Evolutionary conservation across 1,140 invertebrate species (phyloP).

Genomic region (Dinoponera quadriceps): DNA sequence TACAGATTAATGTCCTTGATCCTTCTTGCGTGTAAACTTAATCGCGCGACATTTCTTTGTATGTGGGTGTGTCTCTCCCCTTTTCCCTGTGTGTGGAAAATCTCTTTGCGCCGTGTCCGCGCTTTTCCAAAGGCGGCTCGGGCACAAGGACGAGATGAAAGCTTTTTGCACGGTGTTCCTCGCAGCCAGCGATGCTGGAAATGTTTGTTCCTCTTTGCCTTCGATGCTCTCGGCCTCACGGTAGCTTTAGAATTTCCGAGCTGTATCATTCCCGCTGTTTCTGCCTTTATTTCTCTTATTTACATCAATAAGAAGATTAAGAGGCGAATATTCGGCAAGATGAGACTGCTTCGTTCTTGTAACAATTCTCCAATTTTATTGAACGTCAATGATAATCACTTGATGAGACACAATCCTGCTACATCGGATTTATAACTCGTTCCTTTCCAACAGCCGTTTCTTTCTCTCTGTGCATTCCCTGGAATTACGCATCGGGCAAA

Average conservation of each 20-base stretch:
- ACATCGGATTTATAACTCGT: not conserved
- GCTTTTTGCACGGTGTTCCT: constrained; percentile 16
- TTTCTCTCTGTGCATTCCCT: not conserved
- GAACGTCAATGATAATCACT: not conserved
- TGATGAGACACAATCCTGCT: not conserved
- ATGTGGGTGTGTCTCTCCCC: too few relatives aligned
- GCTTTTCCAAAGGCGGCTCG: constrained; percentile 27
- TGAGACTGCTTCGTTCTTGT: not conserved
- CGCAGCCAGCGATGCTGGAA: constrained; percentile 4
- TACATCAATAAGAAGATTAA: constrained; percentile 11
- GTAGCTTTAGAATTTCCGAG: constrained; percentile 20
- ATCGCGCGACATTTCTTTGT: constrained; percentile 37
- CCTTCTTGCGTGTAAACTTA: constrained; percentile 49
- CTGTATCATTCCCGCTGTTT: constrained; percentile 15
- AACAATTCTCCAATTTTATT: not conserved
- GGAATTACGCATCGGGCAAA: not conserved
- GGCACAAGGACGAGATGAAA: constrained; percentile 29
- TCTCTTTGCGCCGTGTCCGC: constrained; percentile 39
- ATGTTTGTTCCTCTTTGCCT: constrained; percentile 41
- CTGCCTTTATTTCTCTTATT: constrained; percentile 17
- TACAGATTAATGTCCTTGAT: constrained; percentile 30
- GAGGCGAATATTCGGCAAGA: not conserved
- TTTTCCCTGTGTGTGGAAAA: constrained; percentile 15
- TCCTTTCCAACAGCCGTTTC: not conserved
- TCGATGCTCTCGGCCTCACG: constrained; percentile 25